Evolutionary conservation across 2,888 invertebrate genomes (phyloP), one percentile per base, ranked within the genome.

Genomic region (Diabrotica balteata): DNA sequence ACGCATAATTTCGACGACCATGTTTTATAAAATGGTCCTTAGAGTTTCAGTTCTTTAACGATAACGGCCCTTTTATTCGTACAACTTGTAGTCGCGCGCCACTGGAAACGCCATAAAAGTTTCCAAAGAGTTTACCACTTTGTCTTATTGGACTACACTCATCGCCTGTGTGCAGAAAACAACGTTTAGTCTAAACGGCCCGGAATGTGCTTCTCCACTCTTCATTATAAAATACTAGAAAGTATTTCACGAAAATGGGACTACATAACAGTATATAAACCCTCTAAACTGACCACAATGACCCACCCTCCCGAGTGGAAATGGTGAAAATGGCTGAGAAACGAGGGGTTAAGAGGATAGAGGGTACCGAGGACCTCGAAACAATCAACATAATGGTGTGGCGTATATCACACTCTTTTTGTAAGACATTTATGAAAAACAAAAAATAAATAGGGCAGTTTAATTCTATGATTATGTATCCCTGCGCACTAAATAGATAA

Each of bases 131-230:
- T 63, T 66, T 70, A 80, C 80, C 82, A 82, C 81, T 82, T 79
- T 80, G 81, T 82, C 81, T 81, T 81, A 82, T 82, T 82, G 80
- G 79, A 76, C 77, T 77, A 77, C 79, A 79, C 79, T 79, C 61
- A 61, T 79, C 79, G 78, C 77, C 78, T 75, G 74, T 76, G 79
- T 78, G 77, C 77, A 79, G 78, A 78, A 76, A 77, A 72, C 72
- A 75, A 77, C 77, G 71, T 76, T 78, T 76, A 76, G 78, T 78
- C 73, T 74, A 76, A 78, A 76, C 73, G 76, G 73, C 74, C 74
- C 75, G 55, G 17, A 62, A 45, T 55, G 62, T 55, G 55, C 57
- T 57, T 47, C 79, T 80, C 79, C 77, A 80, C 80, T 80, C 80
- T 80, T 80, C 80, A 81, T 81, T 81, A 80, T 80, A 81, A 80